phyloP scores from a whole-genome alignment of 2,113 vertebrate genomes.

The Phyllopteryx taeniolatus region DNA sequence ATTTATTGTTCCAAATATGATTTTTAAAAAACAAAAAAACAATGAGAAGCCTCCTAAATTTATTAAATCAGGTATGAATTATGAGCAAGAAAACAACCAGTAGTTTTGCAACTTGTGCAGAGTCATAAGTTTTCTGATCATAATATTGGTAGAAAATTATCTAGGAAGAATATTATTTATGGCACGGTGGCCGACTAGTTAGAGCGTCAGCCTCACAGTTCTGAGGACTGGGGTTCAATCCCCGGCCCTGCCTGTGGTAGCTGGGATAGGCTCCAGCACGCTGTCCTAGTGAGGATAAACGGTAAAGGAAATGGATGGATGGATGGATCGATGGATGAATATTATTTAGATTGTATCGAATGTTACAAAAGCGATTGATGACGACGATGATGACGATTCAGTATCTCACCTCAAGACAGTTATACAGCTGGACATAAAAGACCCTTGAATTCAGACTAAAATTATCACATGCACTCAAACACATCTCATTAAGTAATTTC shows the following conservation, averaged over 20 bases:
- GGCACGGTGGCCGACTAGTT: no score
- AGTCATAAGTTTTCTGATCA: neutral
- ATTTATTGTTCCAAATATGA: slow-evolving; percentile 10
- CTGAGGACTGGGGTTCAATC: no score
- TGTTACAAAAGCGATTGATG: neutral
- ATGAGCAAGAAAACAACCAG: neutral
- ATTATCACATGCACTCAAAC: no score
- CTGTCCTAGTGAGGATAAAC: no score
- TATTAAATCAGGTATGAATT: slow-evolving; percentile 15
- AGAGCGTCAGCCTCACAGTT: no score
- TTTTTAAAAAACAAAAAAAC: neutral
- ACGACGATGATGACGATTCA: neutral
- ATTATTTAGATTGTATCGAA: neutral
- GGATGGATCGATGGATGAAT: no score
- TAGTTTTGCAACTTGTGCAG: neutral
- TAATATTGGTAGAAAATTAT: neutral
- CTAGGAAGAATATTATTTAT: no score
- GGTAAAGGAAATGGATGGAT: no score
- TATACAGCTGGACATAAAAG: no score
- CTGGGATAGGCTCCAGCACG: no score
- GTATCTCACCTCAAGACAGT: neutral
- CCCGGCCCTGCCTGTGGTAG: no score
- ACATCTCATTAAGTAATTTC: slow-evolving; percentile 26
- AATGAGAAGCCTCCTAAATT: neutral
- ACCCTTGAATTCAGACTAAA: neutral